Evolutionary conservation across 2,113 vertebrate genomes (phyloP).

Genomic region (Orcinus orca): DNA sequence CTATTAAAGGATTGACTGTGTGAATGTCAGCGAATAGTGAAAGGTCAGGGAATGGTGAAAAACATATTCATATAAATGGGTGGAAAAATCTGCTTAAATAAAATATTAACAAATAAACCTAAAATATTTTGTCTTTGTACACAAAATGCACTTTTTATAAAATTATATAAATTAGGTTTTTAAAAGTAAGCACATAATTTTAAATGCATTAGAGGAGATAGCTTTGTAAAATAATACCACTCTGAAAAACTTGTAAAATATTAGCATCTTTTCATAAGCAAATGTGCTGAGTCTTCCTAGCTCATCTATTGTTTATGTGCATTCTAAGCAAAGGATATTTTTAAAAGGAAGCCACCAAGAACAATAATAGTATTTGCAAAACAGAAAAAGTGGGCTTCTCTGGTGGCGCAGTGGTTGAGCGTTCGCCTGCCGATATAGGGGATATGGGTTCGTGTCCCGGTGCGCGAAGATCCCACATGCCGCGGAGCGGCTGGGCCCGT

Average conservation of each 20-base stretch:
- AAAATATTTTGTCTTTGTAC: conserved; percentile 3
- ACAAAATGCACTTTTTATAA: background rate
- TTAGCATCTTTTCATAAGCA: background rate
- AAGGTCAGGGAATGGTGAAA: background rate
- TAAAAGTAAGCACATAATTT: conserved; percentile 4
- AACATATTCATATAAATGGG: background rate
- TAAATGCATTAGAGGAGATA: conserved; percentile 2
- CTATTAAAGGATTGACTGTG: background rate
- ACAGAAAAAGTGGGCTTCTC: background rate
- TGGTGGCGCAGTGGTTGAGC: too few relatives aligned
- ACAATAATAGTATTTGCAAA: background rate
- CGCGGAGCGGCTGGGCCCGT: too few relatives aligned
- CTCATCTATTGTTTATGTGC: background rate
- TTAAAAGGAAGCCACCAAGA: background rate
- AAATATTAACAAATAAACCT: background rate
- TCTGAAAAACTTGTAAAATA: conserved; percentile 22
- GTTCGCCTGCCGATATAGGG: too few relatives aligned
- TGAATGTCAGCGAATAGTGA: background rate
- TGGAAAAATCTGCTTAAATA: background rate
- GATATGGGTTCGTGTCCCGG: too few relatives aligned
- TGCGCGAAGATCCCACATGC: too few relatives aligned
- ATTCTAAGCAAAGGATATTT: background rate
- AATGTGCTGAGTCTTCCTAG: background rate
- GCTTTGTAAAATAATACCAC: background rate
- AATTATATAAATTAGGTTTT: background rate